Evolutionary conservation across 2,888 invertebrate genomes (phyloP).

Genomic region (Polyommatus iphigenia): DNA sequence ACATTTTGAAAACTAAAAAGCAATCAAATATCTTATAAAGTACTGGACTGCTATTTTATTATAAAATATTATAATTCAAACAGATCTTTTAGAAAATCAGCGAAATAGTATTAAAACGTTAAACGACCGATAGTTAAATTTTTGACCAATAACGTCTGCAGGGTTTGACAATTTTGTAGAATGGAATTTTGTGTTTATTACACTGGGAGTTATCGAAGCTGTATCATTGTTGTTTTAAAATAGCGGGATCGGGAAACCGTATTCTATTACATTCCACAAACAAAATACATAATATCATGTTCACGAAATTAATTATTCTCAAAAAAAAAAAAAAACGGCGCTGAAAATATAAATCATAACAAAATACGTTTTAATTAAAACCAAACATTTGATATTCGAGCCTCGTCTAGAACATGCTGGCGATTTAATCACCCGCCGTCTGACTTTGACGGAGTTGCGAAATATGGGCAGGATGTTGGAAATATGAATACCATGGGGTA

Average conservation of each 20-base stretch:
- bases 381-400: slow-evolving; percentile 40
- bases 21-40: no score
- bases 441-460: slow-evolving; percentile 34
- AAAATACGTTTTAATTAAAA: slow-evolving; percentile 26
- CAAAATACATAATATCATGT: not conserved
- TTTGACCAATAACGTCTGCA: no score
- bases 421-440: slow-evolving; percentile 37
- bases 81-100: no score
- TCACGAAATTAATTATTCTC: not conserved
- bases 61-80: no score
- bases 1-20: no score
- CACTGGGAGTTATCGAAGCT: no score
- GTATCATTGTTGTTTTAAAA: no score
- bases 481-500: slow-evolving; percentile 9
- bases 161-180: no score
- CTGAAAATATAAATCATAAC: slow-evolving; percentile 15
- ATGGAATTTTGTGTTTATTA: no score
- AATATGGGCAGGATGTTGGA: slow-evolving; percentile 28
- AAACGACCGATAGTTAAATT: no score
- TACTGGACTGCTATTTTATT: no score
- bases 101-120: no score
- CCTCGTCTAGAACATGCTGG: slow-evolving; percentile 39
- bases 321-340: not conserved
- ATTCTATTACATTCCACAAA: not conserved
- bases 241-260: not conserved